Evolutionary conservation across 2,113 vertebrate species (phyloP).

Genomic region (Atrichornis clamosus): DNA sequence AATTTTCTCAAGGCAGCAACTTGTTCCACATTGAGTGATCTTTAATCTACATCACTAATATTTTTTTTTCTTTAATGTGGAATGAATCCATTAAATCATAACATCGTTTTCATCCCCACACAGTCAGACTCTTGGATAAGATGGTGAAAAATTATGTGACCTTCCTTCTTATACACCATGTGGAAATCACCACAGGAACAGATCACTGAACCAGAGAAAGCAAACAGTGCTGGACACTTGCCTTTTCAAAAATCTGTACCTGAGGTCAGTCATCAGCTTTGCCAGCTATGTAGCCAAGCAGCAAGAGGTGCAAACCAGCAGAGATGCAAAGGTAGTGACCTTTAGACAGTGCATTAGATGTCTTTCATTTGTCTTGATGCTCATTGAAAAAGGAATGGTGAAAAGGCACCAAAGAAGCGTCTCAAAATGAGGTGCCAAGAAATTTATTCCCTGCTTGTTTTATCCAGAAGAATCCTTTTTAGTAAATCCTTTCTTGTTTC

Average conservation of each 20-base stretch:
- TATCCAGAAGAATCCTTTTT: background rate
- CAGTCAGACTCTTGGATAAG: background rate
- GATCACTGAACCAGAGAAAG: slow-evolving; percentile 21
- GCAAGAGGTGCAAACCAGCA: background rate
- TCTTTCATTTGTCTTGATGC: background rate
- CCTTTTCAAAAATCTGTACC: slow-evolving; percentile 37
- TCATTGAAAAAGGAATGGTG: background rate
- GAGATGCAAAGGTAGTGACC: background rate
- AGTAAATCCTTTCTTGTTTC: background rate
- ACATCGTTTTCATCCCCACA: background rate
- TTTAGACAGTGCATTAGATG: background rate
- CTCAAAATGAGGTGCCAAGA: background rate
- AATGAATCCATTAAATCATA: background rate
- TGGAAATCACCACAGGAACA: slow-evolving; percentile 46
- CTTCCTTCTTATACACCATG: slow-evolving; percentile 11
- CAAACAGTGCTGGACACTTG: background rate
- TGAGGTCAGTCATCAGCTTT: slow-evolving; percentile 6
- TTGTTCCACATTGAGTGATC: background rate
- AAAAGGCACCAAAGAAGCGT: background rate
- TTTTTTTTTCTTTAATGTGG: background rate
- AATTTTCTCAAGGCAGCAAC: background rate
- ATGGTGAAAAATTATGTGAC: slow-evolving; percentile 10
- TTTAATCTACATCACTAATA: background rate
- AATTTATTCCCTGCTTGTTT: background rate
- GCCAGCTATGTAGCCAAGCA: background rate